Evolutionary conservation across 2,888 invertebrate genomes (phyloP).

Genomic region (Leucoptera coffeella): DNA sequence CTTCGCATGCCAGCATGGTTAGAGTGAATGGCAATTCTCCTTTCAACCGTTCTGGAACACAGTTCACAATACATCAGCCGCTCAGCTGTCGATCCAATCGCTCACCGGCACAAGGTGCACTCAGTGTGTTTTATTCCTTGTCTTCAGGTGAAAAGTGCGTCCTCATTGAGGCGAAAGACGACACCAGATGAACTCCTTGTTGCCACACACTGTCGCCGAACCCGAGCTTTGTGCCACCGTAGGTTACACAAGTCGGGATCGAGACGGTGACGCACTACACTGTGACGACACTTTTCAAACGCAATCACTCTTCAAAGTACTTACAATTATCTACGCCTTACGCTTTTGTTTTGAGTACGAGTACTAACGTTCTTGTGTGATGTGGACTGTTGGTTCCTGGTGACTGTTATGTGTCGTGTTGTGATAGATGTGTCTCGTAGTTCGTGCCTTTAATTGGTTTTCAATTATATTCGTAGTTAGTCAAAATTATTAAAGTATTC

Average conservation of each 20-base stretch:
- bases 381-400: conserved; percentile 42
- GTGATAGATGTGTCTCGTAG: conserved; percentile 49
- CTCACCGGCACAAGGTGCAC: conserved; percentile 42
- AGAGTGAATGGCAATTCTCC: too few relatives aligned
- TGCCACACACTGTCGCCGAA: conserved; percentile 30
- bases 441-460: conserved; percentile 23
- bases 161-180: conserved; percentile 71
- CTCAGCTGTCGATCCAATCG: conserved; percentile 42
- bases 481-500: neutral
- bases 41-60: too few relatives aligned
- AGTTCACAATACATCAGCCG: conserved; percentile 50
- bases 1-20: conserved; percentile 3
- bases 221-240: too few relatives aligned
- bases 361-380: conserved; percentile 29
- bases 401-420: conserved; percentile 22
- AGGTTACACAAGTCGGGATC: conserved; percentile 40
- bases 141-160: conserved; percentile 77
- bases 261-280: too few relatives aligned
- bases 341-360: conserved; percentile 42
- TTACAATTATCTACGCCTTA: too few relatives aligned
- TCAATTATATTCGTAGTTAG: conserved; percentile 2
- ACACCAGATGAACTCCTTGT: conserved; percentile 51
- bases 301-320: too few relatives aligned
- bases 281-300: too few relatives aligned
- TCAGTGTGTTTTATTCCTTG: conserved; percentile 57